A percentile compares a stretch with the other conserved stretches of the same genome.
Conservation (phyloP, 2,113 vertebrate species). For the Ariopsis seemanni region DNA sequence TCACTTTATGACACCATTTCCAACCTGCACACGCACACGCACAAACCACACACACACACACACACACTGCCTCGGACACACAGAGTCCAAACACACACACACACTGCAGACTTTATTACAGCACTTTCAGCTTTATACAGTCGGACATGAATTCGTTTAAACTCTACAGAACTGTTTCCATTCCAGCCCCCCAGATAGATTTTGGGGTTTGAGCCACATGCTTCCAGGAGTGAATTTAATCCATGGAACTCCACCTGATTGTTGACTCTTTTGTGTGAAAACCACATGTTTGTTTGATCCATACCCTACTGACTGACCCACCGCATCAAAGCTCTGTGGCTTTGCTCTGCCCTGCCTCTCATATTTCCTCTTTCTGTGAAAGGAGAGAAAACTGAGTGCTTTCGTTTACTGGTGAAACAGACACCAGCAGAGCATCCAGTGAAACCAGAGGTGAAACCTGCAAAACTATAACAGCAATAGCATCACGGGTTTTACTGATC, state of each 20-base stretch:
- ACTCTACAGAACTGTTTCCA: too few relatives aligned
- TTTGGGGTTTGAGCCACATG: background rate
- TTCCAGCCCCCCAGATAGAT: background rate
- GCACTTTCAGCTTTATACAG: too few relatives aligned
- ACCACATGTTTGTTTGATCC: background rate
- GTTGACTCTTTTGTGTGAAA: background rate
- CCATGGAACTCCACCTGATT: background rate
- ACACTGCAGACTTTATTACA: too few relatives aligned
- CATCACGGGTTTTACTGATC: too few relatives aligned
- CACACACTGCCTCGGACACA: too few relatives aligned
- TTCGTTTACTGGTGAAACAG: background rate
- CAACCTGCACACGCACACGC: too few relatives aligned
- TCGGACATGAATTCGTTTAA: too few relatives aligned
- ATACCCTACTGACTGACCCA: background rate
- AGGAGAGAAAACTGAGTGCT: background rate
- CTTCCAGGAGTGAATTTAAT: background rate
- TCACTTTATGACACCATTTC: too few relatives aligned
- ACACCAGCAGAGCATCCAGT: background rate
- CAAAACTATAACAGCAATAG: too few relatives aligned
- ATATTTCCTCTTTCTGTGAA: conserved; percentile 10
- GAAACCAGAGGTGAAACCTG: background rate
- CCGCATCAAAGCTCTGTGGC: background rate
- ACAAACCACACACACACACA: too few relatives aligned
- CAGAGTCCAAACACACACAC: too few relatives aligned
- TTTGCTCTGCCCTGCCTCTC: background rate